Percentiles rank a stretch among this genome's conserved stretches.
phyloP scores from a whole-genome alignment of 2,113 vertebrate species.

The Microcebus lehilahytsara region DNA sequence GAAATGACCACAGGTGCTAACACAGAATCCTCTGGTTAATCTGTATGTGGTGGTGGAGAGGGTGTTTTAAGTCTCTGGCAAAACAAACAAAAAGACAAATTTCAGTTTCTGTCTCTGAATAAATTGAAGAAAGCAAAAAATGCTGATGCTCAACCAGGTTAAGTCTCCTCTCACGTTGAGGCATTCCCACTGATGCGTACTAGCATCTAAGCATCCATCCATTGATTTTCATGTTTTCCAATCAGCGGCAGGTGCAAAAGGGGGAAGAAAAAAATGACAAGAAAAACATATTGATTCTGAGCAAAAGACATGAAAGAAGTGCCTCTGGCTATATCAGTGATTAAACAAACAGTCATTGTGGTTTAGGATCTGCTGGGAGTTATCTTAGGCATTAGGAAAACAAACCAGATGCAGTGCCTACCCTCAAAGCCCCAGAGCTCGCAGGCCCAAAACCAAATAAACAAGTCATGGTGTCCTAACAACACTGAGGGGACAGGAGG shows the following conservation, averaged over 20 bases:
- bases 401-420: neutral
- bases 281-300: conserved; percentile 8
- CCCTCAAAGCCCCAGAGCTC: neutral
- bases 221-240: conserved; percentile 26
- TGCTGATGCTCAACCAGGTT: neutral
- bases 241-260: neutral
- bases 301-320: neutral
- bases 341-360: neutral
- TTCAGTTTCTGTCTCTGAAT: conserved; percentile 25
- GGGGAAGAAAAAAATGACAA: neutral
- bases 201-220: neutral
- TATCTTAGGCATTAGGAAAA: neutral
- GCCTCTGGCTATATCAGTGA: neutral
- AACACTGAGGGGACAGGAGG: neutral
- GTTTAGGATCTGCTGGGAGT: neutral
- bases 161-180: neutral
- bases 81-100: neutral
- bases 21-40: neutral
- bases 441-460: neutral
- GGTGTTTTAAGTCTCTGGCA: neutral
- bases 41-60: fast-evolving
- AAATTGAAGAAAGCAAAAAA: neutral
- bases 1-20: neutral
- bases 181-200: neutral
- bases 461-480: neutral